These are phyloP conservation scores for Melanerpes aurifrons DNA, from an alignment of 2,113 vertebrate genomes.

Conservation along the genomic window DNA sequence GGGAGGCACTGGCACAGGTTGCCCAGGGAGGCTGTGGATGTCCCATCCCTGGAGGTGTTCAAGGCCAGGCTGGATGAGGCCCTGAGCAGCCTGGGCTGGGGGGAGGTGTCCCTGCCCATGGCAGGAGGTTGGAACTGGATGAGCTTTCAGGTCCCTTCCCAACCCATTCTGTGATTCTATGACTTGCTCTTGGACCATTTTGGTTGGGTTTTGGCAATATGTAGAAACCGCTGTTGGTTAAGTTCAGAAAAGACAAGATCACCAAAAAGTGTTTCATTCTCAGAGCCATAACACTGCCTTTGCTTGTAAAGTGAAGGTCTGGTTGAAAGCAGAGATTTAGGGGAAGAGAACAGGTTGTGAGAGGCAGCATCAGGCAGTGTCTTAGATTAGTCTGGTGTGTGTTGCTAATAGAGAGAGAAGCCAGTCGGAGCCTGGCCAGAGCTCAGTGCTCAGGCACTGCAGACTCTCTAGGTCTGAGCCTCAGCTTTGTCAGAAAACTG, in stretches of 20 bases:
- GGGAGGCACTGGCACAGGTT: no score
- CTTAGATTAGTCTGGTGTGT: background rate
- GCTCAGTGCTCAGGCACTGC: background rate
- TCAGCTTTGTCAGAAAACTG: background rate
- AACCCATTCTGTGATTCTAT: no score
- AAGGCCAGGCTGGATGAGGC: no score
- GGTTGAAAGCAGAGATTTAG: background rate
- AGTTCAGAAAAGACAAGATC: background rate
- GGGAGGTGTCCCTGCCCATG: no score
- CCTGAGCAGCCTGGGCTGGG: no score
- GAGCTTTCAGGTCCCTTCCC: no score
- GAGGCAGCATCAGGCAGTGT: background rate
- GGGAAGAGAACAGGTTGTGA: background rate
- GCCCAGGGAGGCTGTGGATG: no score
- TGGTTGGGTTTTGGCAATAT: background rate
- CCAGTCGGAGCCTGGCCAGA: background rate
- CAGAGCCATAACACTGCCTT: background rate
- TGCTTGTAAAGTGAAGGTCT: background rate
- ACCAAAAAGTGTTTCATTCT: background rate
- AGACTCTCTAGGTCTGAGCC: background rate
- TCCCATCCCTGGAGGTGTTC: no score
- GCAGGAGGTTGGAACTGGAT: no score
- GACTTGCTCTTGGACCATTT: background rate
- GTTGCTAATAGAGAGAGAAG: background rate
- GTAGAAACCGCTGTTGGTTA: background rate